Evolutionary conservation across 2,888 invertebrate genomes (phyloP).

Genomic region (Melangyna quadrimaculata): DNA sequence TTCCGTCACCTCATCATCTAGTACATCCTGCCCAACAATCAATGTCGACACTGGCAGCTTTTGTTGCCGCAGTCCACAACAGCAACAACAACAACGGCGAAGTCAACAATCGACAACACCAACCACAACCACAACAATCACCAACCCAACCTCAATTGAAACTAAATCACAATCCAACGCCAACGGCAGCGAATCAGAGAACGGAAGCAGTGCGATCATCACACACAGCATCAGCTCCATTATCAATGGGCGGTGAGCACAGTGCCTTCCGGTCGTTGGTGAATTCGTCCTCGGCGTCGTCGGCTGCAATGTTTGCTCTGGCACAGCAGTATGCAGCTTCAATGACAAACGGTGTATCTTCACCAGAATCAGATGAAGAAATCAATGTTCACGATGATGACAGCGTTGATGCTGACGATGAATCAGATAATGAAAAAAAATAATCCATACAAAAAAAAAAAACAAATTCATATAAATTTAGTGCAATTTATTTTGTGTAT

Average conservation of each 20-base stretch:
- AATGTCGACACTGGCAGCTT: slow-evolving; percentile 63
- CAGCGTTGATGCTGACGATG: slow-evolving; percentile 10
- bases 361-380: slow-evolving; percentile 83
- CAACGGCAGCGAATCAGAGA: slow-evolving; percentile 80
- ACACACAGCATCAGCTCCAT: slow-evolving; percentile 82
- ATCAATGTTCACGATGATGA: slow-evolving; percentile 90
- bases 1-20: slow-evolving; percentile 77
- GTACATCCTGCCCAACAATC: slow-evolving; percentile 72
- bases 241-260: slow-evolving; percentile 93
- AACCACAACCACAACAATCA: slow-evolving; percentile 48
- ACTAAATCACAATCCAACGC: slow-evolving; percentile 38
- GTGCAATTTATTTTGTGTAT: not conserved
- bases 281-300: slow-evolving; percentile 83
- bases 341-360: slow-evolving; percentile 49
- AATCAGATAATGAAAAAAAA: slow-evolving; percentile 28
- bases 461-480: not conserved
- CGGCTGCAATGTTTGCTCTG: slow-evolving; percentile 83
- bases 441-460: not conserved
- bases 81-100: slow-evolving; percentile 42
- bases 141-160: slow-evolving; percentile 27
- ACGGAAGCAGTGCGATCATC: slow-evolving; percentile 79
- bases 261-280: slow-evolving; percentile 91
- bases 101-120: slow-evolving; percentile 40
- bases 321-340: slow-evolving; percentile 77
- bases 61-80: slow-evolving; percentile 60